Evolutionary conservation across 2,113 vertebrate genomes (phyloP), one percentile per base, ranked within the genome.

Genomic region (Rutilus rutilus): DNA sequence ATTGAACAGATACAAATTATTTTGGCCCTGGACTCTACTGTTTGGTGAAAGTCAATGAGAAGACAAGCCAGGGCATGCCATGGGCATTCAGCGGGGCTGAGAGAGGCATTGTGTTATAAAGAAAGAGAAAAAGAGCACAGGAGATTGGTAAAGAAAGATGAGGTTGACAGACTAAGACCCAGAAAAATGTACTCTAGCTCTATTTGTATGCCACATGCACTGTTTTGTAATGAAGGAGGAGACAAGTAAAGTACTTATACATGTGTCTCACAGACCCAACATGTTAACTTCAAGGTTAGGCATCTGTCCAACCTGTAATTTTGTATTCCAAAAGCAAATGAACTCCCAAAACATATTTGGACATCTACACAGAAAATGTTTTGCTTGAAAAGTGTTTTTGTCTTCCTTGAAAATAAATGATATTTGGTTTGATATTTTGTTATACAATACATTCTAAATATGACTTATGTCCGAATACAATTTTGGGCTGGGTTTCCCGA

Each of bases 1-100:
- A 95, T 94, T 94, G 93, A 94, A 93, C 92, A 95, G 93, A 95
- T 94, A 95, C 93, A 95, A 94, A 95, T 95, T 94, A 95, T 95
- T 95, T 95, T 95, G 93, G 93, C 93, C 92, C 92, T 65, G 90
- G 89, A 90, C 91, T 91, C 91, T 91, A 62, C 90, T 92, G 91
- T 93, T 91, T 92, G 92, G 92, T 92, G 91, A 84, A 91, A 92
- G 92, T 93, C 89, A 86, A 91, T 78, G 91, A 91, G 87, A 91
- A 93, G 90, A 90, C 90, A 75, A 89, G 89, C 84, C 88, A 5
- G 91, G 93, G 92, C 92, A 91, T 89, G 93, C 93, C 93, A 93
- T 67, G 84, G 93, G 93, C 94, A 79, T 91, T 69, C 89, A 84
- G 88, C 33, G 62, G 82, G 92, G 91, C 92, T 90, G 50, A 60